A percentile compares a stretch with the other conserved stretches of the same genome.
These are phyloP conservation scores for Saimiri boliviensis DNA, from an alignment of 2,113 vertebrate genomes.

Conservation along the genomic window DNA sequence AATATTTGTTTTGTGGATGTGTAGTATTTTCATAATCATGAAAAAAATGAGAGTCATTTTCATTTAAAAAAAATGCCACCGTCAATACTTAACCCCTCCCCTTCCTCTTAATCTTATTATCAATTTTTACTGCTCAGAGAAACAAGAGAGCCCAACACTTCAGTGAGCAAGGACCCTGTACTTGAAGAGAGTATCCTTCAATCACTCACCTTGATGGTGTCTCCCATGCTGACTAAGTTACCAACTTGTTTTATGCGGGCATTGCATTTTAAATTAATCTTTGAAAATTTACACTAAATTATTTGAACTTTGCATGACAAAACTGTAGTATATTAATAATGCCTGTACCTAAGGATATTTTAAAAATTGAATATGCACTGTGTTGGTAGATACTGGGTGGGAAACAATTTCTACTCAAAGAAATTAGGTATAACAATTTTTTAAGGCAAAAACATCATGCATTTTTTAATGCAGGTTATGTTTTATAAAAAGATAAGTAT, in stretches of 20 bases:
- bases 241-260: background rate
- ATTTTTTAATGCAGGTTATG: background rate
- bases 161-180: rapidly evolving
- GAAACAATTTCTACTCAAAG: background rate
- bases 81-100: background rate
- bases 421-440: background rate
- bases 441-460: background rate
- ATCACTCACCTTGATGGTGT: rapidly evolving
- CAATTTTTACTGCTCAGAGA: background rate
- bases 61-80: background rate
- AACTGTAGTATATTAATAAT: background rate
- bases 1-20: background rate
- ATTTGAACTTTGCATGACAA: background rate
- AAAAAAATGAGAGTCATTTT: background rate
- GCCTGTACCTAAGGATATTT: background rate
- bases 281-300: background rate
- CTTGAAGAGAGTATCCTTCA: rapidly evolving
- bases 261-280: constrained; percentile 9
- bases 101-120: background rate
- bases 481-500: background rate
- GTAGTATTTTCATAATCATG: background rate
- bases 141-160: rapidly evolving
- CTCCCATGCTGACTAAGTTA: background rate
- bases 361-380: background rate
- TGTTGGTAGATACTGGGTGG: background rate